Conservation (phyloP, 2,888 invertebrate species). For the Disparrhopalites patrizii region DNA sequence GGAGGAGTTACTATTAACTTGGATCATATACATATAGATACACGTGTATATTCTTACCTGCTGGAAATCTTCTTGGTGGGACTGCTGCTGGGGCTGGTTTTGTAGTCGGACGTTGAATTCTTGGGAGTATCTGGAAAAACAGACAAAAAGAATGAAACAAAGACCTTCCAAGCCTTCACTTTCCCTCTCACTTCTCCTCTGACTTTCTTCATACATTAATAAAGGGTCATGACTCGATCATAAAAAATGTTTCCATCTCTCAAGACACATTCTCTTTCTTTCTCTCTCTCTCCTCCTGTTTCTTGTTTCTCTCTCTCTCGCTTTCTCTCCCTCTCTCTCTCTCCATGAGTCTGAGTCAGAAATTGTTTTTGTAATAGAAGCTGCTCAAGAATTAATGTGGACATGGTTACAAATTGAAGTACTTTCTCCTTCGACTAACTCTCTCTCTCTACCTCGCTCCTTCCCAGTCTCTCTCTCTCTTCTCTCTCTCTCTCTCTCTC, state of each 20-base stretch:
- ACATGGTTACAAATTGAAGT: not conserved
- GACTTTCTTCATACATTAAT: not conserved
- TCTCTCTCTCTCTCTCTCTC: too few relatives aligned
- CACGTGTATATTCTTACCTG: conserved; percentile 16
- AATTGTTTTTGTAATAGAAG: not conserved
- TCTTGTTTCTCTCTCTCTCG: too few relatives aligned
- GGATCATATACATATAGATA: not conserved
- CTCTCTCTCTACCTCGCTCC: not conserved
- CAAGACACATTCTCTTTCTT: too few relatives aligned
- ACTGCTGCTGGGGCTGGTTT: conserved; percentile 47
- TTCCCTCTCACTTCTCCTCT: not conserved
- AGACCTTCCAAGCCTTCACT: not conserved
- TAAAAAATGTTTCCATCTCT: not conserved
- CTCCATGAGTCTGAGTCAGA: not conserved
- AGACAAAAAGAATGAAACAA: not conserved
- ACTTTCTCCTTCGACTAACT: not conserved
- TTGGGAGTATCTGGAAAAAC: conserved; percentile 74
- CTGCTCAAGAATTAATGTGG: conserved; percentile 8
- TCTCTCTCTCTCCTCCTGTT: too few relatives aligned
- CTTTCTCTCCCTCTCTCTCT: too few relatives aligned
- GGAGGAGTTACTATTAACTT: too few relatives aligned
- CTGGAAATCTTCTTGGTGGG: conserved; percentile 48
- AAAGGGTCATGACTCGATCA: conserved; percentile 5
- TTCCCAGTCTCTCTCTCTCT: not conserved
- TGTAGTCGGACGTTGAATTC: conserved; percentile 72